Conservation (phyloP, 2,888 invertebrate species). For the Archips xylosteana region DNA sequence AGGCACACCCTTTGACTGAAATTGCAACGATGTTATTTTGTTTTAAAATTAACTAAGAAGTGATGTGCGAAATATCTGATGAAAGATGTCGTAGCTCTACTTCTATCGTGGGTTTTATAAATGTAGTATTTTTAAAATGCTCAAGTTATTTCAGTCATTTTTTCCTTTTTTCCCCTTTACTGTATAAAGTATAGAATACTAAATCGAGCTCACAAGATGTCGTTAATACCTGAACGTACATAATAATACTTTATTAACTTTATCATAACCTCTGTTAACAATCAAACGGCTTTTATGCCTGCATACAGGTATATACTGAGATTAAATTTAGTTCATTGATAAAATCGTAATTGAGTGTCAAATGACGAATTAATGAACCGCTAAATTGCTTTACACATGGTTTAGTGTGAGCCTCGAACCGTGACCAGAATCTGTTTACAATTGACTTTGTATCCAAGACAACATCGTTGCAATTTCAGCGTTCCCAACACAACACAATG, state of each 20-base stretch:
- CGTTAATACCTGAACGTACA: not conserved
- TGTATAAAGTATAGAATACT: too few relatives aligned
- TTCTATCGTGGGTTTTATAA: not conserved
- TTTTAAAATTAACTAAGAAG: not conserved
- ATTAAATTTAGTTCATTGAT: not conserved
- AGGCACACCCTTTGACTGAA: constrained; percentile 19
- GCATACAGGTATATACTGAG: too few relatives aligned
- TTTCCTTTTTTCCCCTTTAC: too few relatives aligned
- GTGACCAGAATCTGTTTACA: constrained; percentile 2
- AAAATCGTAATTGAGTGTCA: not conserved
- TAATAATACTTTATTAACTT: not conserved
- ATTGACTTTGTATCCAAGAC: constrained; percentile 27
- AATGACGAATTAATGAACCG: not conserved
- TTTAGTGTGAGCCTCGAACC: not conserved
- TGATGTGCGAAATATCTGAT: not conserved
- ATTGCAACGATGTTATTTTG: constrained; percentile 26
- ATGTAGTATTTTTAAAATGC: not conserved
- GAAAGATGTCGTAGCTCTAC: not conserved
- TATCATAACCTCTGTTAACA: not conserved
- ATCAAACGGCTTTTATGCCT: not conserved
- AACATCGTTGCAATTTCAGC: constrained; percentile 55
- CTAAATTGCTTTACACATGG: not conserved
- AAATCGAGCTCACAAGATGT: not conserved
- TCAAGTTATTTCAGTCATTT: not conserved
- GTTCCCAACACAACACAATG: constrained; percentile 45